Evolutionary conservation across 1,140 invertebrate genomes (phyloP), one percentile per base, ranked within the genome.

Genomic region (Lepidostoma basale): DNA sequence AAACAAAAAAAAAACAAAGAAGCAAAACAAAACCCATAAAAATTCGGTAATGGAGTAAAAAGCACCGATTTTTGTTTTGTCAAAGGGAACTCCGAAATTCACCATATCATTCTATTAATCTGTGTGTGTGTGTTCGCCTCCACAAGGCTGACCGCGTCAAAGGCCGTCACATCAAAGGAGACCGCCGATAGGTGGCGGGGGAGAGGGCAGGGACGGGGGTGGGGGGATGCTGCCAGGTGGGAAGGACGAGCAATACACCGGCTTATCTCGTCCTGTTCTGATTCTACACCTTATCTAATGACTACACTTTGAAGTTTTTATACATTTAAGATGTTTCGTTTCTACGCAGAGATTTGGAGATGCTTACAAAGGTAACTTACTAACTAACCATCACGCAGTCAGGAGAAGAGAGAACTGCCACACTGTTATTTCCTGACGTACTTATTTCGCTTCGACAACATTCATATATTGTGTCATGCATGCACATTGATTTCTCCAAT

Each of bases 131-230:
- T 12, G 54, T 26, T 12, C 28, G 25, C 52, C 25, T n/a, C 25
- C 26, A n/a, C 52, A 9, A 30, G 6, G 56, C 56, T 40, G 56
- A 59, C 56, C 56, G 56, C 56, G 33, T 59, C 56, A 59, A 59
- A 59, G 49, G 56, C 56, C 52, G 56, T 39, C 56, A 18, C 56
- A 42, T 59, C 56, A 59, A 42, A 59, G 28, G 56, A 26, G 49
- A 8, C 23, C 2, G 12, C 30, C 33, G 20, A 6, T 8, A 36
- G 14, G 18, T 8, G 25, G 14, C 33, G 30, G 30, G 18, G 56
- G 30, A 2, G 56, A 1, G 47, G 25, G 1, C 3, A 8, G 16
- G 20, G 20, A 20, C 10, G 2, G 44, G 14, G 20, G 20, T 16
- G 44, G 10, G 10, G 44, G 12, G 25, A 1, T 18, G 12, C 4